Evolutionary conservation across 2,113 vertebrate genomes (phyloP).

Genomic region (Panthera leo): DNA sequence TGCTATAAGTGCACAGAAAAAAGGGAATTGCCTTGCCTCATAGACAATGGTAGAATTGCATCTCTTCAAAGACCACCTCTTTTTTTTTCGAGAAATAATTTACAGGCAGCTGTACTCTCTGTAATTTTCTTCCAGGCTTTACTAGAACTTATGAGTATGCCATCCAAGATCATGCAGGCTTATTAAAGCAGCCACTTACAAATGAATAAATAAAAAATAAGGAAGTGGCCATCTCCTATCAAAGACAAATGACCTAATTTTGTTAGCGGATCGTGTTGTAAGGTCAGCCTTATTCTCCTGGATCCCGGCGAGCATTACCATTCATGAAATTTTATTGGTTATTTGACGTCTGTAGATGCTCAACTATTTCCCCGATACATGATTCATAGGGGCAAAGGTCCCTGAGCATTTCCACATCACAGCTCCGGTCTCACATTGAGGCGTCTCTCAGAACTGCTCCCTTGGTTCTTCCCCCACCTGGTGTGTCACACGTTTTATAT

Average conservation of each 20-base stretch:
- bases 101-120: neutral
- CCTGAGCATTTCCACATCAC: constrained; percentile 41
- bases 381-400: constrained; percentile 82
- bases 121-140: constrained; percentile 46
- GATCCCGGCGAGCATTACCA: constrained; percentile 57
- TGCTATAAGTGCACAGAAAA: neutral
- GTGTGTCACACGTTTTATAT: neutral
- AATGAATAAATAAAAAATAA: constrained; percentile 62
- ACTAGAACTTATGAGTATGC: constrained; percentile 24
- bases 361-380: constrained; percentile 61
- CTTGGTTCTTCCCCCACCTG: neutral
- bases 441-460: accelerated
- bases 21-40: neutral
- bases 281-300: constrained; percentile 65
- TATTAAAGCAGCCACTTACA: constrained; percentile 67
- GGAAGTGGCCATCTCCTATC: constrained; percentile 31
- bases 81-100: neutral
- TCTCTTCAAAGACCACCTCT: neutral
- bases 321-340: constrained; percentile 79
- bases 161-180: neutral
- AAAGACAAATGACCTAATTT: constrained; percentile 67
- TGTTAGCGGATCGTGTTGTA: neutral
- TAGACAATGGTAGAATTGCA: neutral
- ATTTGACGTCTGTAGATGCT: constrained; percentile 33
- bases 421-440: neutral